Base-by-base conservation (phyloP, 2,888 invertebrate genomes). In the Nymphalis c-album region DNA sequence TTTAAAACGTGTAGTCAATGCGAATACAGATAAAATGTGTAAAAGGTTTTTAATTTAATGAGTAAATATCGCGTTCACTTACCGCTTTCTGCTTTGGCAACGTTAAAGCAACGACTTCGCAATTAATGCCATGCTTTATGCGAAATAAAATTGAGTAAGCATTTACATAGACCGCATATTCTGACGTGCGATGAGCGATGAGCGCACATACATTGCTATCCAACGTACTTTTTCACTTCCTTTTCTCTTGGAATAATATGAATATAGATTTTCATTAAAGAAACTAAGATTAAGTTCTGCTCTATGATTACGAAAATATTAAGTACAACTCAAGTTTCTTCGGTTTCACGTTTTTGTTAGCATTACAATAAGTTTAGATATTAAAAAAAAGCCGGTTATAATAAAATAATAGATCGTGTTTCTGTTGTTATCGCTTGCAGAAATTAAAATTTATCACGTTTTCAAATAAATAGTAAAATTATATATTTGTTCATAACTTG, bases 1-100 rank as follows among this genome's bases (percentile, higher is more conserved):
- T 48, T 35, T 8, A 59, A 68, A 64, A 60, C 48, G 53, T 63
- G 57, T 60, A 53, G 47, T 20, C 59, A 46, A 61, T 57, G 57
- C 46, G 47, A 60, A 46, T 62, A 10, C 22, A 70, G 67, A 59
- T 66, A 63, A 67, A 63, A 26, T 58, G 50, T 62, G 40, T 70
- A 72, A 73, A 73, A 71, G 67, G 65, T 64, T 67, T 70, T 47
- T 74, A 66, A 71, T 72, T 74, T 74, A 72, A 71, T 73, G 71
- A 71, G 72, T 74, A 70, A 72, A 74, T 73, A 68, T 65, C 64
- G 70, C 72, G 73, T 64, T 82, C 83, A 81, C 83, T 87, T 84
- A 73, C 85, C 86, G 83, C 89, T 89, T 88, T 88, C 88, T 87
- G 87, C 82, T 80, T 85, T 85, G 82, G 74, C 72, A 75, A 65